Conservation (phyloP, 2,888 invertebrate species). For the Priocnemis perturbator region DNA sequence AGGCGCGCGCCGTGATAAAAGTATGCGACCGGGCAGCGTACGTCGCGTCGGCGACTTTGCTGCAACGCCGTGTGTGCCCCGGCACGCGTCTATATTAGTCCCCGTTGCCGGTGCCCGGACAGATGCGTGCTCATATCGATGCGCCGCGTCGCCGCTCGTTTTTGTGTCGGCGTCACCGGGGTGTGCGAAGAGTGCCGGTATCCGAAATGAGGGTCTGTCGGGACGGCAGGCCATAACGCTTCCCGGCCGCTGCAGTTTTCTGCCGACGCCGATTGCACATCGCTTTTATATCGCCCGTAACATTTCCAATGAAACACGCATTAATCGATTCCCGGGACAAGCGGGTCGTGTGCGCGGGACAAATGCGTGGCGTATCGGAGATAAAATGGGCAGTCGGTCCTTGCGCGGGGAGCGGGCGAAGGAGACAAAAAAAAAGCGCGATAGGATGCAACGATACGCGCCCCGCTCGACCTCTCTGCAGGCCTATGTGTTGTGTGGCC, state of each 20-base stretch:
- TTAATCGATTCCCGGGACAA: not conserved
- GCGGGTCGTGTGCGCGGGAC: not conserved
- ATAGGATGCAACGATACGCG: not conserved
- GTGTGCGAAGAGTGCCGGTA: not conserved
- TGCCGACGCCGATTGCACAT: not conserved
- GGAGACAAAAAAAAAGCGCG: not conserved
- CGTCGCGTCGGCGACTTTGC: too few relatives aligned
- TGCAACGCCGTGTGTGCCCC: too few relatives aligned
- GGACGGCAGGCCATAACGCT: not conserved
- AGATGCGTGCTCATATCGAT: too few relatives aligned
- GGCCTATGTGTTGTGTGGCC: too few relatives aligned
- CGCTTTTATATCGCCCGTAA: constrained; percentile 2
- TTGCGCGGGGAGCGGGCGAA: too few relatives aligned
- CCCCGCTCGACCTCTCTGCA: too few relatives aligned
- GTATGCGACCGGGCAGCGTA: too few relatives aligned
- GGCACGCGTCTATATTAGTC: too few relatives aligned
- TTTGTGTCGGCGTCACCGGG: not conserved
- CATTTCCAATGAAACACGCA: constrained; percentile 1
- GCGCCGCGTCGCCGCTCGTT: not conserved
- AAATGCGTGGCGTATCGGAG: not conserved
- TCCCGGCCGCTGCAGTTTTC: not conserved
- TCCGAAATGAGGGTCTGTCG: not conserved
- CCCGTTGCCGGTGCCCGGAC: too few relatives aligned
- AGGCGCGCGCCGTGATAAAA: too few relatives aligned
- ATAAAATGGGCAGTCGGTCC: not conserved